A percentile compares a stretch with the other conserved stretches of the same genome.
These are phyloP conservation scores for Synanthedon myopaeformis DNA, from an alignment of 2,888 invertebrate species.

Conservation along the genomic window DNA sequence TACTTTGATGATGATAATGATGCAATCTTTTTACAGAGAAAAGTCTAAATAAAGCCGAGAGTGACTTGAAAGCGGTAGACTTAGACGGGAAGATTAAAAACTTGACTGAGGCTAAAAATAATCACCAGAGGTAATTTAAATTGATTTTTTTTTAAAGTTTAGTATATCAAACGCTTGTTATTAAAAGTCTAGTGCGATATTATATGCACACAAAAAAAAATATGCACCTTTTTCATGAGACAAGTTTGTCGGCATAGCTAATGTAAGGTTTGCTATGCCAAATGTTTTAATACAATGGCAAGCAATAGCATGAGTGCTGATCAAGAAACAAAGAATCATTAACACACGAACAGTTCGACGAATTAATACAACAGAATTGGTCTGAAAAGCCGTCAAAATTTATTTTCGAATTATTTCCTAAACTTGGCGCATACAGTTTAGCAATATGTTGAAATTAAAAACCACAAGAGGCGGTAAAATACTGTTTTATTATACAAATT, in stretches of 20 bases:
- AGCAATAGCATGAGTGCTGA: neutral
- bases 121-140: constrained; percentile 65
- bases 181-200: no score
- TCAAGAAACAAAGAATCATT: constrained; percentile 7
- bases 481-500: no score
- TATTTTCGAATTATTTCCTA: constrained; percentile 35
- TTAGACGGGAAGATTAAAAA: constrained; percentile 81
- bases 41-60: constrained; percentile 77
- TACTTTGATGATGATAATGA: neutral
- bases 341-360: constrained; percentile 25
- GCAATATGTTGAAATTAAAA: no score
- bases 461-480: no score
- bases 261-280: no score
- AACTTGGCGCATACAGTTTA: constrained; percentile 36
- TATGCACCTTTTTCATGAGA: no score
- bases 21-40: constrained; percentile 58
- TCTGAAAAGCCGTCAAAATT: constrained; percentile 24
- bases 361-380: constrained; percentile 31
- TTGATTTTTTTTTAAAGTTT: no score
- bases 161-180: no score
- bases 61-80: constrained; percentile 77
- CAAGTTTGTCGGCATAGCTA: no score
- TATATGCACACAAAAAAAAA: no score
- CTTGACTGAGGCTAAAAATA: constrained; percentile 77
- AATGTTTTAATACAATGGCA: no score